Conservation (phyloP, 2,888 invertebrate species). For the Macrosiphum euphorbiae region DNA sequence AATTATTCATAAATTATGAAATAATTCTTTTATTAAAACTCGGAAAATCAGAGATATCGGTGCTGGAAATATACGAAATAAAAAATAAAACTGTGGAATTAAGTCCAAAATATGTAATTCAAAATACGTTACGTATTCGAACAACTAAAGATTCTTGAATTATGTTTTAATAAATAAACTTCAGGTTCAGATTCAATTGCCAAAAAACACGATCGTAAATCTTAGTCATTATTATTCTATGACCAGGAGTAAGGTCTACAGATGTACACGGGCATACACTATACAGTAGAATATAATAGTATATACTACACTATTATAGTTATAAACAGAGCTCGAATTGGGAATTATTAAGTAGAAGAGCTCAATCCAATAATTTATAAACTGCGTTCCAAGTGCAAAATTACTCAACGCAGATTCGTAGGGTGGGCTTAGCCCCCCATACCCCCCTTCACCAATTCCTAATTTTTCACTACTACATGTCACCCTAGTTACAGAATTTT, state of each 20-base stretch:
- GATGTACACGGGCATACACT: not conserved
- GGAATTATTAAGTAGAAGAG: too few species aligned
- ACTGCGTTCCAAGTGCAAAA: too few species aligned
- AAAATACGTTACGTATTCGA: not conserved
- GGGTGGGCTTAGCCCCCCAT: too few species aligned
- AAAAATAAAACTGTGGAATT: not conserved
- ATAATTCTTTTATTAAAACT: not conserved
- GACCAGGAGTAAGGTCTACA: not conserved
- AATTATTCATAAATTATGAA: not conserved
- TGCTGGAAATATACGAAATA: not conserved
- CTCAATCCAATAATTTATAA: too few species aligned
- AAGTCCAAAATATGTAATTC: not conserved
- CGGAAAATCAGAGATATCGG: too few species aligned
- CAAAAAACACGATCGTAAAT: not conserved
- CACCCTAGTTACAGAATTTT: too few species aligned
- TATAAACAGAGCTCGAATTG: too few species aligned
- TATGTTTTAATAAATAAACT: not conserved
- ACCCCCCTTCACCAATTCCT: too few species aligned
- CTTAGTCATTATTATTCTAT: not conserved
- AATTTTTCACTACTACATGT: too few species aligned
- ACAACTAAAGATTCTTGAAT: not conserved
- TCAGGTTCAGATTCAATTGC: not conserved
- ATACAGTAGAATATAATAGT: not conserved
- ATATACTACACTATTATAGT: too few species aligned
- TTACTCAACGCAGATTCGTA: too few species aligned